Percentiles rank a stretch among this genome's conserved stretches.
Evolutionary conservation across 37 sponge, comb jelly and placozoan genomes (phyloP).

Genomic region (Bolinopsis microptera): DNA sequence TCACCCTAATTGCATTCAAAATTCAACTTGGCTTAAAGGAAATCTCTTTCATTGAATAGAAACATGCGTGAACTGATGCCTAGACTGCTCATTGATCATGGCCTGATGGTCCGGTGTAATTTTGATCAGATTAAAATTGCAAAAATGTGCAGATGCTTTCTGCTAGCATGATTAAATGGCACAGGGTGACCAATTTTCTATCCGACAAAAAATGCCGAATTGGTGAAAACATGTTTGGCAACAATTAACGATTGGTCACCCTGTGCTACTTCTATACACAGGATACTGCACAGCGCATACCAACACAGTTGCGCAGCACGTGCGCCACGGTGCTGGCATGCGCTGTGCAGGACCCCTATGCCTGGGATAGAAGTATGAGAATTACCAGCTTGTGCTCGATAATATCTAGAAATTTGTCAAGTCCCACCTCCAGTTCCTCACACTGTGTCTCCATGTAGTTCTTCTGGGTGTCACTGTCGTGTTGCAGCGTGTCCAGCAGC

Average conservation of each 20-base stretch:
- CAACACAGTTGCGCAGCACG: not conserved
- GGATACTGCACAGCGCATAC: not conserved
- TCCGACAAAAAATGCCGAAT: no score
- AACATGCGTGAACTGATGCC: no score
- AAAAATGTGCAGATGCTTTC: not conserved
- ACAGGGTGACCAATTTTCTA: not conserved
- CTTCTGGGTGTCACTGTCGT: constrained; percentile 62
- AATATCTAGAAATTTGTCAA: constrained; percentile 65
- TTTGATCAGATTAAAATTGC: not conserved
- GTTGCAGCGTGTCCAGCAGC: constrained; percentile 52
- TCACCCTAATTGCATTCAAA: no score
- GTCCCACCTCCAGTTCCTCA: constrained; percentile 66
- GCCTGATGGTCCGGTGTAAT: no score
- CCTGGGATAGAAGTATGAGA: not conserved
- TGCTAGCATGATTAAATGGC: not conserved
- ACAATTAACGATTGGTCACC: not conserved
- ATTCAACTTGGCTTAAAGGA: no score
- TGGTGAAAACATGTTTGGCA: no score
- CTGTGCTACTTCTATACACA: not conserved
- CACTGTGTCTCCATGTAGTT: constrained; percentile 52
- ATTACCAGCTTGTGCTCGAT: constrained; percentile 65
- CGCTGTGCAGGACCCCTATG: not conserved
- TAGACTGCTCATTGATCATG: no score
- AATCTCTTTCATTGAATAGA: no score
- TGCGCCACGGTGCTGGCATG: not conserved